Base-by-base conservation (phyloP, 1,140 invertebrate genomes). In the Nebria ingens region DNA sequence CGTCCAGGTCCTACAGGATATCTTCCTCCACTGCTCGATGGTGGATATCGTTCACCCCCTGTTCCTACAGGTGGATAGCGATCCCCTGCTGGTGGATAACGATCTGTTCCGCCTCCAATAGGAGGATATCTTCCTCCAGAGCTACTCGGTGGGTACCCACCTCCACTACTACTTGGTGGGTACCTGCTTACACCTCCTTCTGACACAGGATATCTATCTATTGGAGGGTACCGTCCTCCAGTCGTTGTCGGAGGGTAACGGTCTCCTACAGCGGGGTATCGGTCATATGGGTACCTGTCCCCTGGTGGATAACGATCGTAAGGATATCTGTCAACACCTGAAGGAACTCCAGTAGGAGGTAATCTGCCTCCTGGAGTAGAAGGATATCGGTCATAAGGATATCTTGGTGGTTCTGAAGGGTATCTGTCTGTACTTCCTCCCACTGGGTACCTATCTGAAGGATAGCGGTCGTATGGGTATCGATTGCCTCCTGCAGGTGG, bases 261-360 rank as follows among this genome's bases (percentile, higher is more conserved):
- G 2, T 66, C 65, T 58, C 71, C 71, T 25, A 64, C 59, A 51
- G 70, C 69, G 17, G 66, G 67, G 25, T 64, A 63, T 12, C 42
- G 45, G 38, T 49, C 57, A 0, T 56, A 51, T 6, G 72, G 72
- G 64, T 71, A 76, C 57, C 71, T 68, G 42, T 70, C 68, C 13
- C 62, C 63, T 9, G 23, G 55, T 4, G 63, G 56, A 63, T 66
- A 69, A 52, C 64, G 49, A 20, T 61, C 61, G 19, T 42, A 56
- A 3, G 59, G 52, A 56, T 72, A 68, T 51, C 64, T 61, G 12
- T 68, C 62, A 53, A 34, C 52, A 12, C 60, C 59, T 12, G 72
- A 69, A 59, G 70, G 74, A 55, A 64, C 59, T 19, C 68, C 69
- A 23, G 59, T 58, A 53, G 57, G 45, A 3, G 70, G 70, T 54